Evolutionary conservation across 1,140 invertebrate species (phyloP).

Genomic region (Zaprionus tsacasi): DNA sequence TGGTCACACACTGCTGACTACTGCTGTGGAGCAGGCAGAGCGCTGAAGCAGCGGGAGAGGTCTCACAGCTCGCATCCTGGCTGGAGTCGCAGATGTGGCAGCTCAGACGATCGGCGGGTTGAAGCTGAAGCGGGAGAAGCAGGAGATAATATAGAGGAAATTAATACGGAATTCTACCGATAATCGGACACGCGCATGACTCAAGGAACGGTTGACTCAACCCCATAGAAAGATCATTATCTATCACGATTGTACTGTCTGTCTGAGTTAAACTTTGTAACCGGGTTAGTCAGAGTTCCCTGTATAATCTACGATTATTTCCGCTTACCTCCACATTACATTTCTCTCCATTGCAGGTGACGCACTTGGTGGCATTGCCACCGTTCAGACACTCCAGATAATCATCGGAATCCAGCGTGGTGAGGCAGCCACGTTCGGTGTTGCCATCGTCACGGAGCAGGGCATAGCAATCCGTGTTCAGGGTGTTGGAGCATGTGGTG

Average conservation of each 20-base stretch:
- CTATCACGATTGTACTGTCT: background rate
- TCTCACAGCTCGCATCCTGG: conserved; percentile 45
- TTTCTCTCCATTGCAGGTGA: conserved; percentile 47
- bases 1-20: conserved; percentile 53
- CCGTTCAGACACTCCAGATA: conserved; percentile 53
- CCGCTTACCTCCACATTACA: conserved; percentile 64
- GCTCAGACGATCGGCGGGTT: conserved; percentile 62
- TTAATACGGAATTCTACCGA: background rate
- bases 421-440: conserved; percentile 72
- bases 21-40: conserved; percentile 55
- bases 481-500: conserved; percentile 36
- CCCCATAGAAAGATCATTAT: background rate
- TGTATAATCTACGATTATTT: background rate
- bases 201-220: background rate
- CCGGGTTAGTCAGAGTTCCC: background rate
- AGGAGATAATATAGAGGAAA: background rate
- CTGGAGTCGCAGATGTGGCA: conserved; percentile 70
- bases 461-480: conserved; percentile 71
- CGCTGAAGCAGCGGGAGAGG: conserved; percentile 13
- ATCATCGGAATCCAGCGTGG: conserved; percentile 57
- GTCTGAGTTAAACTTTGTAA: background rate
- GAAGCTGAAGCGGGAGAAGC: conserved; percentile 42
- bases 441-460: conserved; percentile 66
- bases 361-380: conserved; percentile 53
- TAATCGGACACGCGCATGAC: background rate